These are phyloP conservation scores for Frieseomelitta varia DNA, from an alignment of 1,140 invertebrate species.

Conservation along the genomic window DNA sequence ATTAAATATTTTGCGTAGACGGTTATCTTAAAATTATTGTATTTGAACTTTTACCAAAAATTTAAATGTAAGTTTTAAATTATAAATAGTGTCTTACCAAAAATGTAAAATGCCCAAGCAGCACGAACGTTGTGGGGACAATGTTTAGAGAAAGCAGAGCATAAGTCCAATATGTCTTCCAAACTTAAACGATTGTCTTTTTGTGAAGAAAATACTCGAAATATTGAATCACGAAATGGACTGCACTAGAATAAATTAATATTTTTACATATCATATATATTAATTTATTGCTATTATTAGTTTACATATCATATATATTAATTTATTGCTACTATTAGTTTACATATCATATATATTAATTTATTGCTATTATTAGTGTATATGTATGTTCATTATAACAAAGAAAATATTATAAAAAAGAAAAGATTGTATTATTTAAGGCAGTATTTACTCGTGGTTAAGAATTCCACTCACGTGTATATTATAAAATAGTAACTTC, in stretches of 20 bases:
- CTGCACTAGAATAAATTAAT: slow-evolving; percentile 84
- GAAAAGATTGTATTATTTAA: not conserved
- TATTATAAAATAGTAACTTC: not conserved
- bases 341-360: not conserved
- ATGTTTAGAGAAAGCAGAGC: slow-evolving; percentile 87
- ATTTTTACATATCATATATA: not conserved
- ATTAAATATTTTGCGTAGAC: too few species aligned
- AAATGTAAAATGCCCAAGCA: slow-evolving; percentile 90
- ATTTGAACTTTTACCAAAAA: too few species aligned
- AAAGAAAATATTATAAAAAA: not conserved
- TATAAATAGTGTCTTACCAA: slow-evolving; percentile 82
- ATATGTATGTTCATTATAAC: not conserved
- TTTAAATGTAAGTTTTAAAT: not conserved
- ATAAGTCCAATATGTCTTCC: slow-evolving; percentile 89
- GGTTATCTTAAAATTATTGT: too few species aligned
- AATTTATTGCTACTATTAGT: too few species aligned
- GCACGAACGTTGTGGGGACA: slow-evolving; percentile 88
- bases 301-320: too few species aligned
- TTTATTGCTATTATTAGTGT: too few species aligned
- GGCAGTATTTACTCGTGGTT: not conserved
- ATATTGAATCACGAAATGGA: slow-evolving; percentile 87
- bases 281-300: not conserved
- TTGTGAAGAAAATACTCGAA: slow-evolving; percentile 88
- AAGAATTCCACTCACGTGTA: not conserved
- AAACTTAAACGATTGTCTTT: slow-evolving; percentile 86